Base-by-base conservation (phyloP, 2,113 vertebrate genomes). In the Dicrurus megarhynchus region DNA sequence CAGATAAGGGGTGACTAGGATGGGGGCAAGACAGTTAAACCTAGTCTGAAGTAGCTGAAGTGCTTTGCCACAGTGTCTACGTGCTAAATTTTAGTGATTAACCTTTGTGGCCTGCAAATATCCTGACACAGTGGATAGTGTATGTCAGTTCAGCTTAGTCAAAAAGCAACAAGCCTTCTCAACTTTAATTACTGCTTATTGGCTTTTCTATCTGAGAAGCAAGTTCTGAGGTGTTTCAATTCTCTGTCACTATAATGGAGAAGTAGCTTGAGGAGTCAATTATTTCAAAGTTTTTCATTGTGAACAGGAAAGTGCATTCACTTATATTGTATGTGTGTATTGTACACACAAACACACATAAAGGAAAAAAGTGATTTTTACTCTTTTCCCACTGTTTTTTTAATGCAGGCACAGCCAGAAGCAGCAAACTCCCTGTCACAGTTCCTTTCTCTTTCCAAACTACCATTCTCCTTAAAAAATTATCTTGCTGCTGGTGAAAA, bases 251-350 rank as follows among this genome's bases (percentile, higher is more conserved):
- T 80, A 3, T 56, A 76, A 56, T 16, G 27, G 41, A 55, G 53
- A 79, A 81, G 46, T 23, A 65, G 13, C 13, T 85, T n/a, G 3
- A 37, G 14, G 3, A 65, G 28, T 53, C 17, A 61, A 41, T 69
- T 35, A 7, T 56, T 90, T 60, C 44, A 16, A 7, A 56, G n/a
- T 23, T 86, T 73, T 95, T 55, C 41, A 26, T 5, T 3, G 1
- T 42, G 64, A 77, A 65, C 13, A 65, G 11, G 37, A 68, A 73
- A 59, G 10, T 27, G 18, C 16, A 37, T 10, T 77, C 49, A 42
- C 20, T 26, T 35, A 2, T 39, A 9, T 8, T 2, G 0, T 30
- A 17, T 27, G 5, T 44, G 11, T n/a, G 5, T 26, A 46, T 32
- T 65, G 28, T 35, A 80, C 15, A 37, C 21, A 68, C 11, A 87